These are phyloP conservation scores for Sphaeridia pumilis DNA, from an alignment of 2,888 invertebrate genomes.

Conservation along the genomic window DNA sequence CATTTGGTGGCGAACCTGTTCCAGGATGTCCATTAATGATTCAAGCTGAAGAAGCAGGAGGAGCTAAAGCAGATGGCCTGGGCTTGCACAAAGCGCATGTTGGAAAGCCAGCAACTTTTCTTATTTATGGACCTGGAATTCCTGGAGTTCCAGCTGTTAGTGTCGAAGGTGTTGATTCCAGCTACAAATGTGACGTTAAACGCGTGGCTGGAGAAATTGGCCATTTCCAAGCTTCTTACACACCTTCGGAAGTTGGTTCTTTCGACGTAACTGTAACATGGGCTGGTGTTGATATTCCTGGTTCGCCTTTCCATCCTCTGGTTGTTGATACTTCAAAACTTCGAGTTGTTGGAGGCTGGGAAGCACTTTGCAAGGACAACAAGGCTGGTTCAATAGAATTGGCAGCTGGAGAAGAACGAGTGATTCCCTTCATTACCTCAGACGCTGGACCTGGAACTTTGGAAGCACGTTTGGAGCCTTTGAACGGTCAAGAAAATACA, in stretches of 20 bases:
- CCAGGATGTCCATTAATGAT: conserved; percentile 48
- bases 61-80: conserved; percentile 50
- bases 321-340: conserved; percentile 62
- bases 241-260: conserved; percentile 79
- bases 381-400: conserved; percentile 36
- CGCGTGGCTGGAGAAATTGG: conserved; percentile 42
- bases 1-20: conserved; percentile 48
- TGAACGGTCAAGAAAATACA: conserved; percentile 38
- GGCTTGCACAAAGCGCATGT: conserved; percentile 47
- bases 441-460: conserved; percentile 76
- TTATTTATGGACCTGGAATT: conserved; percentile 43
- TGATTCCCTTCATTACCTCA: conserved; percentile 70
- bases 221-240: conserved; percentile 79
- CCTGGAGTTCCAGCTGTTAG: conserved; percentile 44
- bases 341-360: conserved; percentile 74
- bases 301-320: conserved; percentile 72
- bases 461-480: conserved; percentile 24
- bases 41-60: conserved; percentile 48
- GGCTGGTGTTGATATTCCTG: conserved; percentile 45
- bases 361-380: conserved; percentile 42
- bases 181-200: conserved; percentile 38
- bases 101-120: conserved; percentile 46
- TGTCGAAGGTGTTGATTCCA: conserved; percentile 51
- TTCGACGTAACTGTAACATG: conserved; percentile 75
- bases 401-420: conserved; percentile 42